Conservation (phyloP, 2,797 vertebrate genomes). For the Neosilurus hyrtlii region DNA sequence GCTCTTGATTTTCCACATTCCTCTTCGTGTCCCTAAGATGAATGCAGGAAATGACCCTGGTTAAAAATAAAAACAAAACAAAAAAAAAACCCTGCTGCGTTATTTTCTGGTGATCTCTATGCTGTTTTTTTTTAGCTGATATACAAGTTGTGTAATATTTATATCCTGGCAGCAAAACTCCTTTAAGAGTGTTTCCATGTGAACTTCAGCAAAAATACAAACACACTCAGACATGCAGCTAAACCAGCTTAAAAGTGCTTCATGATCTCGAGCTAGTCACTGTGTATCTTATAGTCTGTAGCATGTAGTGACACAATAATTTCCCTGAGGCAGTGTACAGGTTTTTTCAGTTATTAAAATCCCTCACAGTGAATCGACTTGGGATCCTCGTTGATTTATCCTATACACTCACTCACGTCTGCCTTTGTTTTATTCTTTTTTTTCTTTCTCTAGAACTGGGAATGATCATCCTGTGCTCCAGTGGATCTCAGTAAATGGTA, state of each 20-base stretch:
- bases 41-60: background rate
- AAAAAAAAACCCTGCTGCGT: background rate
- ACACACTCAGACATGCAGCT: constrained; percentile 29
- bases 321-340: constrained; percentile 34
- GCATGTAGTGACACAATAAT: constrained; percentile 49
- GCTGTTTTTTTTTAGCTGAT: background rate
- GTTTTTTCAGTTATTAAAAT: constrained; percentile 6
- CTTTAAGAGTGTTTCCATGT: constrained; percentile 46
- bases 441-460: background rate
- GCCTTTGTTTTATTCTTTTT: background rate
- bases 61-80: too few species aligned
- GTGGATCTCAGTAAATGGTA: constrained; percentile 13
- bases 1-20: constrained; percentile 48
- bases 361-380: background rate
- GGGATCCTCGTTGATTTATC: background rate
- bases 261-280: constrained; percentile 32
- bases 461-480: constrained; percentile 19
- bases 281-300: constrained; percentile 49
- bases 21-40: background rate
- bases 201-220: constrained; percentile 28
- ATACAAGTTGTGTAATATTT: background rate
- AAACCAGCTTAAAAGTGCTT: constrained; percentile 23
- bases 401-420: background rate
- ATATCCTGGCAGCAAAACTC: constrained; percentile 38
- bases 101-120: background rate